A percentile compares a stretch with the other conserved stretches of the same genome.
Conservation (phyloP, 2,113 vertebrate genomes). For the Gyps fulvus region DNA sequence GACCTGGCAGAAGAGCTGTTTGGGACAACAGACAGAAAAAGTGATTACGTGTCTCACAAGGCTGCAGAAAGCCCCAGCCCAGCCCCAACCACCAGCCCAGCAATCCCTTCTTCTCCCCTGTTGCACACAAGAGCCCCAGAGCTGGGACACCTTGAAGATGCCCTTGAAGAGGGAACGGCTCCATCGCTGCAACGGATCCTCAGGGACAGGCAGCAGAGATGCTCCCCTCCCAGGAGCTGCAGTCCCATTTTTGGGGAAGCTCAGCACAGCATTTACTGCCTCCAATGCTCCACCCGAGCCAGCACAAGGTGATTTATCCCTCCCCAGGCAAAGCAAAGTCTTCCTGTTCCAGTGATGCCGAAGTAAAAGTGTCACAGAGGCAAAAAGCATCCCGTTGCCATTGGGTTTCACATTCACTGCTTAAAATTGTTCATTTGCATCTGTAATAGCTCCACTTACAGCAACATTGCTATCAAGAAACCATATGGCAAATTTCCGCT, state of each 20-base stretch:
- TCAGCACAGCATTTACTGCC: not conserved
- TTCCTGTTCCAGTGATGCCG: not conserved
- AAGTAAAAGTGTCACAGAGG: not conserved
- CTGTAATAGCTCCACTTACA: not conserved
- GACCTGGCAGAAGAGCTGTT: not conserved
- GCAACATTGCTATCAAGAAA: not conserved
- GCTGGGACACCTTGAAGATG: not conserved
- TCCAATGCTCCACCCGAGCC: not conserved
- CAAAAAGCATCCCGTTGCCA: accelerated
- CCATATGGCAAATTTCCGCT: not conserved
- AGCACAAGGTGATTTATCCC: not conserved
- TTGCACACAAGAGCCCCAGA: not conserved
- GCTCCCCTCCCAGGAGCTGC: not conserved
- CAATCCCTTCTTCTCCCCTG: not conserved
- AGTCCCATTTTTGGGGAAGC: not conserved
- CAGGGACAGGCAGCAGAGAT: not conserved
- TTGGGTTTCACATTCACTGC: not conserved
- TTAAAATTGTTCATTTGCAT: not conserved
- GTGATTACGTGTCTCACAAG: accelerated
- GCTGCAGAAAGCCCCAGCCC: not conserved
- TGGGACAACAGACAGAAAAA: not conserved
- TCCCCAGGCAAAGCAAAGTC: not conserved
- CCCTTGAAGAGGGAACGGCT: not conserved
- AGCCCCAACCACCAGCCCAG: not conserved
- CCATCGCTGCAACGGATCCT: not conserved